Conservation (phyloP, 2,888 invertebrate species). For the Diloba caeruleocephala region DNA sequence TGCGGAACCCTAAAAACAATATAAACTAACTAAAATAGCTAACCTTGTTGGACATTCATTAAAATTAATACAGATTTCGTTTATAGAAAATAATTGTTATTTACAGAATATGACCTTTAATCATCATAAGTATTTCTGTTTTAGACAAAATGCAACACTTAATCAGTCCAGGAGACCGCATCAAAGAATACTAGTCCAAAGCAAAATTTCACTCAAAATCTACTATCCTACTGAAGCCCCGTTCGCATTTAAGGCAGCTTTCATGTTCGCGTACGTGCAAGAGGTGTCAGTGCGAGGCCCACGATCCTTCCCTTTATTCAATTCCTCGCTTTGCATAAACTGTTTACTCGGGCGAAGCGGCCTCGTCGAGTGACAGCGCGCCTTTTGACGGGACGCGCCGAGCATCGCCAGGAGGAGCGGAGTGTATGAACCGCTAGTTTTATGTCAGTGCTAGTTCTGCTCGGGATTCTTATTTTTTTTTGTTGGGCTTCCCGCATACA, state of each 20-base stretch:
- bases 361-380: constrained; percentile 48
- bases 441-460: constrained; percentile 3
- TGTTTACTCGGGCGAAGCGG: constrained; percentile 69
- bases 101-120: too few relatives aligned
- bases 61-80: too few relatives aligned
- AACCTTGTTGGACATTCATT: too few relatives aligned
- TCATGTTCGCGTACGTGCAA: constrained; percentile 54
- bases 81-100: too few relatives aligned
- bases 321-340: constrained; percentile 84
- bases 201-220: neutral
- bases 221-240: constrained; percentile 9
- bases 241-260: constrained; percentile 21
- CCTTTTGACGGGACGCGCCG: constrained; percentile 48
- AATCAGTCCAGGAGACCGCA: too few relatives aligned
- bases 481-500: too few relatives aligned
- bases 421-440: constrained; percentile 42
- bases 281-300: constrained; percentile 55
- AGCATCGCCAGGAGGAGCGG: neutral
- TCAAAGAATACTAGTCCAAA: constrained; percentile 4
- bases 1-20: too few relatives aligned
- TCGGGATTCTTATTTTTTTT: too few relatives aligned
- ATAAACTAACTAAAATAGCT: too few relatives aligned
- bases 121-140: too few relatives aligned
- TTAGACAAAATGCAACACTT: constrained; percentile 1
- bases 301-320: constrained; percentile 78